phyloP scores from a whole-genome alignment of 2,888 invertebrate genomes.

The Tenthredo notha region DNA sequence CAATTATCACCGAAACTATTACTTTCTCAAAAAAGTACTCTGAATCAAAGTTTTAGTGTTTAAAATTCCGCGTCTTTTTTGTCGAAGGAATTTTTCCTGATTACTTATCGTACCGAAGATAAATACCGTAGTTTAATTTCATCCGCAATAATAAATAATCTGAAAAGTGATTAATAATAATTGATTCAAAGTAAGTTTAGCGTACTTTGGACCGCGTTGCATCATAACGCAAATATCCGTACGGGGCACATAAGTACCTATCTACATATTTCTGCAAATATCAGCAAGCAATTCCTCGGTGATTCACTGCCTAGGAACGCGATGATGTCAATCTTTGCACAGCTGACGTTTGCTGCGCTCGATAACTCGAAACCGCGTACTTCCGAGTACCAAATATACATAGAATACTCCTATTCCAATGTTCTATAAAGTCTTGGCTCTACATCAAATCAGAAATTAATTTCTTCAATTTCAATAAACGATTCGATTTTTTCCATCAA shows the following conservation, averaged over 20 bases:
- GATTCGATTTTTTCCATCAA: not conserved
- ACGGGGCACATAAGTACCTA: not conserved
- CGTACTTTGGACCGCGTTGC: not conserved
- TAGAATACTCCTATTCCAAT: not conserved
- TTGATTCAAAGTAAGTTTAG: not conserved
- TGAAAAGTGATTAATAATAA: not conserved
- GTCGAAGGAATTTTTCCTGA: not conserved
- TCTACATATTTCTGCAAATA: slow-evolving; percentile 9
- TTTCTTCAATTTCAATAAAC: not conserved
- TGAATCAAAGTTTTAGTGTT: not conserved
- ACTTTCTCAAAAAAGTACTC: not conserved
- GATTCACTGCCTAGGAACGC: slow-evolving; percentile 64
- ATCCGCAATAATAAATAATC: not conserved
- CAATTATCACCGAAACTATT: not conserved
- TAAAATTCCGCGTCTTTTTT: not conserved
- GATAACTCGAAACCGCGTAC: slow-evolving; percentile 21
- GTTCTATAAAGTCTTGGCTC: not conserved
- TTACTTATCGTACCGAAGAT: not conserved
- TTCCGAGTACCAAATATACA: slow-evolving; percentile 22
- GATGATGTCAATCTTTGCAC: slow-evolving; percentile 68
- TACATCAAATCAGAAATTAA: not conserved
- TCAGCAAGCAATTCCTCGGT: slow-evolving; percentile 53
- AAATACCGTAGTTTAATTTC: not conserved
- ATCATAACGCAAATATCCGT: slow-evolving; percentile 17
- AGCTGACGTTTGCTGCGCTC: slow-evolving; percentile 54